These are phyloP conservation scores for Podargus strigoides DNA, from an alignment of 2,797 vertebrate genomes.

Conservation along the genomic window DNA sequence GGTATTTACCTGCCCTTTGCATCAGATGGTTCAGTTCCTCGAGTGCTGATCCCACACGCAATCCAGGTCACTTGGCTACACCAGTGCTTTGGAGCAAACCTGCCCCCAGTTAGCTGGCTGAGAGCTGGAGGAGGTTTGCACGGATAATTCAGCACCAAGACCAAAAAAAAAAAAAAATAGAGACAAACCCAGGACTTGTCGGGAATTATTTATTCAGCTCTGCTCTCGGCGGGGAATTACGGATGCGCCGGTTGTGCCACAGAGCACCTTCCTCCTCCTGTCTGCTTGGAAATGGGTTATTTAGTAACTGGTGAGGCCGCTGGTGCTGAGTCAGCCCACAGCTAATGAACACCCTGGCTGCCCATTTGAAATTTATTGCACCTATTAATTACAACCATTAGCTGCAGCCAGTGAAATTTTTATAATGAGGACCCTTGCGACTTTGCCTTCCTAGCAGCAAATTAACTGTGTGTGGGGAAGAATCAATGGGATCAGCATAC, in stretches of 20 bases:
- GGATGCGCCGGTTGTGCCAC: neutral
- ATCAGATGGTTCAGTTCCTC: neutral
- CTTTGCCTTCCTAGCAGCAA: constrained; percentile 64
- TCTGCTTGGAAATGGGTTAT: constrained; percentile 67
- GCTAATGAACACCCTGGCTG: constrained; percentile 73
- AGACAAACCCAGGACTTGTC: neutral
- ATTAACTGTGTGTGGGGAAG: constrained; percentile 54
- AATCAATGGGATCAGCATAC: constrained; percentile 55
- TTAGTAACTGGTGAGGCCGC: constrained; percentile 69
- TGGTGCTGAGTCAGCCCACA: constrained; percentile 73
- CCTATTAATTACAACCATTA: constrained; percentile 75
- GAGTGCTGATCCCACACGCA: neutral
- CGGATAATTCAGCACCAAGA: neutral
- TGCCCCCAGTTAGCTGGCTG: neutral
- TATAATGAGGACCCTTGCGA: constrained; percentile 65
- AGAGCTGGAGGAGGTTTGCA: neutral
- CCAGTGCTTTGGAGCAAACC: neutral
- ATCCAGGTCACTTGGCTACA: neutral
- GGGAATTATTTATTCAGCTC: neutral
- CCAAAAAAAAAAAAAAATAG: too few relatives aligned
- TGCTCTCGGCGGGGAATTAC: neutral
- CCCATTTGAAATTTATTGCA: constrained; percentile 69
- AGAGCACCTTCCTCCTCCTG: neutral
- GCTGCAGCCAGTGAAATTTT: constrained; percentile 66
- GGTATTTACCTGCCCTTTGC: neutral